Evolutionary conservation across 2,113 vertebrate species (phyloP).

Genomic region (Xenopus laevis): DNA sequence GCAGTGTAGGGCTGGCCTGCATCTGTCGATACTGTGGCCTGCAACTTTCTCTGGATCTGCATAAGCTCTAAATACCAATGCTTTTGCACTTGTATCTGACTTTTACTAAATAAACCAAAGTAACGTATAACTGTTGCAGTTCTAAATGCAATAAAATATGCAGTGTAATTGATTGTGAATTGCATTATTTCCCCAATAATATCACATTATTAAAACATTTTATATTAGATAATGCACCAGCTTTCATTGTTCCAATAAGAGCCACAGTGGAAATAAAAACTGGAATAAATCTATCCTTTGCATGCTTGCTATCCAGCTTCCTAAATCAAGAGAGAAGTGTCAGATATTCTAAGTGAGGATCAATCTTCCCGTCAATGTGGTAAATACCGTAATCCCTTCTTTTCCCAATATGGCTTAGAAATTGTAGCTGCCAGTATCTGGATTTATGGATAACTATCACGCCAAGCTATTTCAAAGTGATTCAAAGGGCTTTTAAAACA

Average conservation of each 20-base stretch:
- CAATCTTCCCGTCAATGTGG: slow-evolving; percentile 67
- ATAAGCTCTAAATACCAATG: no score
- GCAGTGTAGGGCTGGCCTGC: no score
- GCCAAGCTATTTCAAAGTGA: slow-evolving; percentile 47
- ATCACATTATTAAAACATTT: slow-evolving; percentile 34
- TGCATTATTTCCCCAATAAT: slow-evolving; percentile 31
- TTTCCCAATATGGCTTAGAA: slow-evolving; percentile 51
- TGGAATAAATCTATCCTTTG: slow-evolving; percentile 62
- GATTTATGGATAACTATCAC: slow-evolving; percentile 65
- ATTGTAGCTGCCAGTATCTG: slow-evolving; percentile 57
- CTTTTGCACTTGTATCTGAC: no score
- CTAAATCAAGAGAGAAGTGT: slow-evolving; percentile 68
- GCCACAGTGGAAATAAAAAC: slow-evolving; percentile 23
- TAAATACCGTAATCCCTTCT: slow-evolving; percentile 70
- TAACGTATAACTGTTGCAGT: no score
- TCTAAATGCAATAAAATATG: no score
- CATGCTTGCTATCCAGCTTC: slow-evolving; percentile 54
- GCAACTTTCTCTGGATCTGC: no score
- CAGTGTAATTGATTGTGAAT: no score
- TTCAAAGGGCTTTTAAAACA: slow-evolving; percentile 44
- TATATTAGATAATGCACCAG: slow-evolving; percentile 25
- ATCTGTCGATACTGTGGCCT: no score
- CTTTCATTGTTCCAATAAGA: slow-evolving; percentile 41
- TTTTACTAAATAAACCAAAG: no score
- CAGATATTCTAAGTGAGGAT: slow-evolving; percentile 63